Evolutionary conservation across 2,113 vertebrate genomes (phyloP).

Genomic region (Amia ocellicauda): DNA sequence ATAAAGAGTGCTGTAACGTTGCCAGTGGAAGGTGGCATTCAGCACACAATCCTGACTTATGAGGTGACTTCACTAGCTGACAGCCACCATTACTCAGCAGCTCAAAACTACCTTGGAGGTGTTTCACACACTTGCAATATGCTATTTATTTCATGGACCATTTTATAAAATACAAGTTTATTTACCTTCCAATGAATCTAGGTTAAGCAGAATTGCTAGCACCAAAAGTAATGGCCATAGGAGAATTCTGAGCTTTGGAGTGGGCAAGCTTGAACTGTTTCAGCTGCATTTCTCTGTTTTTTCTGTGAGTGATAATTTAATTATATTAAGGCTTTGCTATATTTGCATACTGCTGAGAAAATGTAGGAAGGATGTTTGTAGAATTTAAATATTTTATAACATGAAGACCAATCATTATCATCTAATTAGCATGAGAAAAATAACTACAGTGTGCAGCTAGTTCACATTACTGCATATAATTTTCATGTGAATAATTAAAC

Average conservation of each 20-base stretch:
- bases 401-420: neutral
- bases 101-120: conserved; percentile 29
- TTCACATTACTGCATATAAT: neutral
- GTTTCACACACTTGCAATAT: conserved; percentile 39
- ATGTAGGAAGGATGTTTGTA: neutral
- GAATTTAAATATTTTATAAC: neutral
- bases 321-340: neutral
- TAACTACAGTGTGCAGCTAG: neutral
- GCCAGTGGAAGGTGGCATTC: neutral
- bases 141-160: conserved; percentile 48
- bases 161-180: conserved; percentile 38
- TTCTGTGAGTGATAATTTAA: neutral
- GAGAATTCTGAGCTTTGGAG: neutral
- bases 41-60: conserved; percentile 11
- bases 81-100: conserved; percentile 40
- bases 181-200: conserved; percentile 4
- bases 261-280: neutral
- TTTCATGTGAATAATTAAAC: neutral
- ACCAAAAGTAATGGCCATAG: neutral
- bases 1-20: neutral
- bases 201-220: conserved; percentile 13
- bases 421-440: conserved; percentile 1
- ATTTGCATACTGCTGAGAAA: neutral
- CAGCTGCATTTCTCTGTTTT: neutral
- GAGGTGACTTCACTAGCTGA: conserved; percentile 46